Evolutionary conservation across 2,797 vertebrate genomes (phyloP).

Genomic region (Hoplostethus atlanticus): DNA sequence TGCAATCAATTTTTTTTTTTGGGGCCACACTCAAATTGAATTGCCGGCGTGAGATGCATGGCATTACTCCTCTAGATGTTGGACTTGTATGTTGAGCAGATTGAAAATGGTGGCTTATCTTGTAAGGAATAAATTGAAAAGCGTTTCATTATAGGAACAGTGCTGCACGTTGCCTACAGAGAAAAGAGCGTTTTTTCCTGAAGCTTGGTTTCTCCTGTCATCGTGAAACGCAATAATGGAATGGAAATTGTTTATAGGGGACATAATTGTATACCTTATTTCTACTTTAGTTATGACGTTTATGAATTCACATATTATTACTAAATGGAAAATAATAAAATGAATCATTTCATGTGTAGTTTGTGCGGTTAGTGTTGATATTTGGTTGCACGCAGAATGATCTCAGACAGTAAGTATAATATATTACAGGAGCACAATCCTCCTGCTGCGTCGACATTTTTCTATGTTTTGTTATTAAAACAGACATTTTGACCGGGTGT

Average conservation of each 20-base stretch:
- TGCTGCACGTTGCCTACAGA: conserved; percentile 56
- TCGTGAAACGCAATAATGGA: conserved; percentile 38
- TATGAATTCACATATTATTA: background rate
- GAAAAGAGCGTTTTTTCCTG: conserved; percentile 36
- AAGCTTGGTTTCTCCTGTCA: conserved; percentile 22
- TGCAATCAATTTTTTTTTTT: conserved; percentile 30
- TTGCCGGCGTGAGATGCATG: conserved; percentile 46
- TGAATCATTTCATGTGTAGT: background rate
- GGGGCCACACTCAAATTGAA: conserved; percentile 40
- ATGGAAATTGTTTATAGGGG: conserved; percentile 47
- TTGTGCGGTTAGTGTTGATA: background rate
- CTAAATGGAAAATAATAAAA: background rate
- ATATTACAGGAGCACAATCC: background rate
- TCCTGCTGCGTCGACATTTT: background rate
- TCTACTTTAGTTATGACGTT: conserved; percentile 7
- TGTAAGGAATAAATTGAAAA: conserved; percentile 72
- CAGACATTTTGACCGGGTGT: background rate
- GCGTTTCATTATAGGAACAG: conserved; percentile 50
- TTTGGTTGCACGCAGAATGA: background rate
- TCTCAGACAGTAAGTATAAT: background rate
- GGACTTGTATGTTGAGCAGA: conserved; percentile 60
- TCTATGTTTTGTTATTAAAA: background rate
- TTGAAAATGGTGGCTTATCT: conserved; percentile 68
- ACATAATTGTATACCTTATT: conserved; percentile 6
- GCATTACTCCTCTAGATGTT: conserved; percentile 48